These are phyloP conservation scores for Macrotus californicus DNA, from an alignment of 2,113 vertebrate genomes.

Conservation along the genomic window DNA sequence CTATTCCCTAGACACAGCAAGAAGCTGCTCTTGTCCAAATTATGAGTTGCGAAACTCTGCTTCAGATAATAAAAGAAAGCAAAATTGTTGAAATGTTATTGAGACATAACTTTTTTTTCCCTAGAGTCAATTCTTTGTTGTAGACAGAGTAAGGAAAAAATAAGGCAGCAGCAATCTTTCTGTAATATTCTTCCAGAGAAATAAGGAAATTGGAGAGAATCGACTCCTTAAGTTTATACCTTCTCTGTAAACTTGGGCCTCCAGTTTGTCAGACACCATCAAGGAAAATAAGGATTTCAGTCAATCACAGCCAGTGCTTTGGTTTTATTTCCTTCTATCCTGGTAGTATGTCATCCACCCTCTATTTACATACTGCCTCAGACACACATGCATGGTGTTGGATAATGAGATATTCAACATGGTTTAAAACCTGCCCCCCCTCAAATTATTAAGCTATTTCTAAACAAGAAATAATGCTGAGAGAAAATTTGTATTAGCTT, in stretches of 20 bases:
- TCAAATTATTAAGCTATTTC: conserved; percentile 74
- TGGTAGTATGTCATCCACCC: background rate
- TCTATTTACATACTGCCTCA: conserved; percentile 44
- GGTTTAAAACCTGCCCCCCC: conserved; percentile 20
- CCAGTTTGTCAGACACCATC: background rate
- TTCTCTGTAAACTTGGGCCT: background rate
- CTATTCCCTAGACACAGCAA: conserved; percentile 37
- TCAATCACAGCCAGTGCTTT: background rate
- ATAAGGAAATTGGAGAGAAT: background rate
- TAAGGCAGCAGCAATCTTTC: background rate
- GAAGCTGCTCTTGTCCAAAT: conserved; percentile 46
- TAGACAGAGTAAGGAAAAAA: conserved; percentile 26
- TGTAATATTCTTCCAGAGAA: conserved; percentile 1
- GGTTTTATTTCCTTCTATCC: conserved; percentile 27
- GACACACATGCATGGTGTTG: conserved; percentile 6
- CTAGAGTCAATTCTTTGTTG: conserved; percentile 55
- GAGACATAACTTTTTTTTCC: conserved; percentile 22
- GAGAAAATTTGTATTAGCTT: conserved; percentile 82
- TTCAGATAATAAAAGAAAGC: conserved; percentile 39
- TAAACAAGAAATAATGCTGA: conserved; percentile 81
- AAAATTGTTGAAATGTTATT: conserved; percentile 55
- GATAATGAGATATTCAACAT: conserved; percentile 62
- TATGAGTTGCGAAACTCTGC: conserved; percentile 45
- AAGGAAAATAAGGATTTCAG: conserved; percentile 30
- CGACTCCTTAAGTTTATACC: background rate